phyloP scores from a whole-genome alignment of 2,888 invertebrate species.

The Tachina lurida region DNA sequence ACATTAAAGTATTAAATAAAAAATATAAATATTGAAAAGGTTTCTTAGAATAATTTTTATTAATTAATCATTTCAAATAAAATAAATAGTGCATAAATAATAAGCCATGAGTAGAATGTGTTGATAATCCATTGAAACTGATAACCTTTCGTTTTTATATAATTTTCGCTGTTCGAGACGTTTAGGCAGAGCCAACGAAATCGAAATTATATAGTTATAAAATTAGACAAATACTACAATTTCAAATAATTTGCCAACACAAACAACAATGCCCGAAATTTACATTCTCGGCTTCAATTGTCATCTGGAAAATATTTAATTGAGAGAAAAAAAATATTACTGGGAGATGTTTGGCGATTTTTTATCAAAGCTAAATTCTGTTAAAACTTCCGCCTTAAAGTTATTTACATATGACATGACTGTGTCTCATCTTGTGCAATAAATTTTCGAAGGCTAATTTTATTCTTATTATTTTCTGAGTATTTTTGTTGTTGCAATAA shows the following conservation, averaged over 20 bases:
- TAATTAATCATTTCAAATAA: background rate
- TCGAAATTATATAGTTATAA: constrained; percentile 66
- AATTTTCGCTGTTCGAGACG: background rate
- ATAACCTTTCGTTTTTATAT: constrained; percentile 18
- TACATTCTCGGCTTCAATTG: too few species aligned
- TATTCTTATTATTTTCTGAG: too few species aligned
- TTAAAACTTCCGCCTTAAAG: too few species aligned
- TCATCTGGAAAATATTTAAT: too few species aligned
- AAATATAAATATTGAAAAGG: background rate
- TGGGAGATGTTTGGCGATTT: too few species aligned
- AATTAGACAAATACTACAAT: background rate
- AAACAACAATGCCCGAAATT: background rate
- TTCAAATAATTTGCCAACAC: background rate
- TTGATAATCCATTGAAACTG: background rate
- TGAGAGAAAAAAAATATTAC: too few species aligned
- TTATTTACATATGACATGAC: too few species aligned
- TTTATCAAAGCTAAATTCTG: too few species aligned
- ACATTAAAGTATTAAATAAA: background rate
- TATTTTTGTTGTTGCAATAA: too few species aligned
- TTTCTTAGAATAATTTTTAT: background rate
- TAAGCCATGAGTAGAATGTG: background rate
- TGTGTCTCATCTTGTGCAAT: too few species aligned
- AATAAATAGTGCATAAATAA: background rate
- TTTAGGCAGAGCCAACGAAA: background rate
- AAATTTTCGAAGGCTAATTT: too few species aligned